phyloP scores from a whole-genome alignment of 1,140 invertebrate genomes.

The Drosophila ficusphila region DNA sequence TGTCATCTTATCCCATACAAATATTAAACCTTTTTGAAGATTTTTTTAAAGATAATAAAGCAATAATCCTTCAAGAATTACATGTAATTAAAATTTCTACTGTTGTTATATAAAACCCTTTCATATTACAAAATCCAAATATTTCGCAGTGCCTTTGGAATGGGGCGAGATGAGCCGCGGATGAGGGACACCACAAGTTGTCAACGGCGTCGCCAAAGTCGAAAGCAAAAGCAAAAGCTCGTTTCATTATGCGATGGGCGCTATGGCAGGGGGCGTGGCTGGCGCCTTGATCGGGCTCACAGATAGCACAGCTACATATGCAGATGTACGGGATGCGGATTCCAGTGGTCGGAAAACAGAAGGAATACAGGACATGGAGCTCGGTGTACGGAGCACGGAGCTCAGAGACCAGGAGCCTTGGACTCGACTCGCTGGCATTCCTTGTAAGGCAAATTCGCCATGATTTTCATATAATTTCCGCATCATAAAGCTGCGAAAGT shows the following conservation, averaged over 20 bases:
- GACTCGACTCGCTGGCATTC: constrained; percentile 45
- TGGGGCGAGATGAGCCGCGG: constrained; percentile 10
- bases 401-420: constrained; percentile 15
- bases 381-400: constrained; percentile 4
- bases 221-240: constrained; percentile 47
- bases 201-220: constrained; percentile 49
- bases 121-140: not conserved
- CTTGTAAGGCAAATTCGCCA: constrained; percentile 80
- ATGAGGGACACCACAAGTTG: constrained; percentile 42
- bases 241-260: constrained; percentile 67
- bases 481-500: constrained; percentile 84
- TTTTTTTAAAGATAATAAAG: no score
- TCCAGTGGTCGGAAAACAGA: constrained; percentile 16
- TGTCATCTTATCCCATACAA: no score
- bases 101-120: no score
- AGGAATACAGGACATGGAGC: no score
- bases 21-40: no score
- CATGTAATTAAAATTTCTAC: no score
- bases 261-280: constrained; percentile 40
- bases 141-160: constrained; percentile 1
- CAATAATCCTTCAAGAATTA: no score
- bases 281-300: constrained; percentile 63
- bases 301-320: constrained; percentile 67
- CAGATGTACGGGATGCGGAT: constrained; percentile 54
- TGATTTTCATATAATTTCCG: constrained; percentile 84